Base-by-base conservation (phyloP, 1,140 invertebrate species). In the Aphelinus certus region DNA sequence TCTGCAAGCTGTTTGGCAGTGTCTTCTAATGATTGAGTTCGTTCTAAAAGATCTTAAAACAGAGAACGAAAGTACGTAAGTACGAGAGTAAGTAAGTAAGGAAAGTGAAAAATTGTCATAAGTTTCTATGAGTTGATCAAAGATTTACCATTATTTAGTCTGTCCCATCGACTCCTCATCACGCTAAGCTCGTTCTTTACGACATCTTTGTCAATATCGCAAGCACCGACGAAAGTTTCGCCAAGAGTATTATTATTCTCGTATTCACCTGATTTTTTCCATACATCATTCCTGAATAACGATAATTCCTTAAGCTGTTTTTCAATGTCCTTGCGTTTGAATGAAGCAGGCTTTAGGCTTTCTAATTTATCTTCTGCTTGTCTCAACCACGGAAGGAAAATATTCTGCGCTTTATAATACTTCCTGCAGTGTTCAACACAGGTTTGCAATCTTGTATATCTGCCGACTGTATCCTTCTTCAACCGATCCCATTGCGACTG, bases 351-450 rank as follows among this genome's bases (percentile, higher is more conserved):
- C 47, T 92, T 92, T n/a, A 97, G 88, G 64, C 91, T 91, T 51
- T 94, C 92, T 6, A 97, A 85, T 79, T 95, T 95, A 71, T 95
- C 94, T 86, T 98, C 96, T 1, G 94, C 94, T 75, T 95, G 93
- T 49, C 92, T 88, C 62, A 98, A 84, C 96, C 97, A 98, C 1
- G 96, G 94, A 0, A 95, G 83, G 89, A 98, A 97, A 1, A 91
- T 90, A 79, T 97, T 96, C 72, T 95, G 92, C 2, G 92, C 92
- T 78, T 92, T 91, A 80, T 94, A 94, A 86, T 96, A 98, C 84
- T 97, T 97, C 76, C 94, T 94, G 83, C 95, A 97, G 82, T 97
- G 95, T 86, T 97, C 96, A 88, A 94, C 94, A 84, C 95, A 95
- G 0, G 95, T 96, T 81, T 97, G 95, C 9, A 97, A 87, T 79